Evolutionary conservation across 2,888 invertebrate genomes (phyloP), one percentile per base, ranked within the genome.

Genomic region (Megamerina dolium): DNA sequence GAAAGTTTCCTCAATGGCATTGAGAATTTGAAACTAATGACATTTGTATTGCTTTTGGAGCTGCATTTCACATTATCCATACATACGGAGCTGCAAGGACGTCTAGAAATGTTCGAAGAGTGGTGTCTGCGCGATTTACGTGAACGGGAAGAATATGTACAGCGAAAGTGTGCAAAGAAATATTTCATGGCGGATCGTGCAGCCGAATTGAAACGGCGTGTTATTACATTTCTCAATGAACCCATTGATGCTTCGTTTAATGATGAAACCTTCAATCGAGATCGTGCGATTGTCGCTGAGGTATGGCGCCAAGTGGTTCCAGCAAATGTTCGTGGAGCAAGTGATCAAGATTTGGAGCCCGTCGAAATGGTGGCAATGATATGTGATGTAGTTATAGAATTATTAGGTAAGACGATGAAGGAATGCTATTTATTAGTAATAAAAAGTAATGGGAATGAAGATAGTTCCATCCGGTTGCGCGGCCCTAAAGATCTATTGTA

Each of bases 51-150:
- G 23, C 51, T 71, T 2, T 49, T 69, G 2, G 67, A 71, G 45
- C 57, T 71, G 56, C 69, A 71, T 42, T 66, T 60, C 3, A 63
- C 66, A 1, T 51, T 70, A 5, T 62, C 63, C 47, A 55, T 67
- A 8, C 57, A 66, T 31, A 59, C 61, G 0, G 68, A 70, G 31
- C 49, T 70, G 5, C 56, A 65, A 45, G 54, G 60, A 2, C 57
- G 56, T 3, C 52, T 62, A 37, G 61, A 68, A 23, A 59, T 59
- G 1, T 67, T 70, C 41, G 48, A 53, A 2, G 61, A 61, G 19
- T 67, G 64, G 66, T 68, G 68, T 23, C 37, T 46, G 3, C 45
- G 60, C 6, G 68, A 66, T 41, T 47, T 71, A 2, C 56, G 54
- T 18, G 61, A 64, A 23, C 66, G 61, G 23, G 52, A 62, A 17